Percentiles rank a stretch among this genome's conserved stretches.
Conservation (phyloP, 2,888 invertebrate genomes). For the Magallana nippona region DNA sequence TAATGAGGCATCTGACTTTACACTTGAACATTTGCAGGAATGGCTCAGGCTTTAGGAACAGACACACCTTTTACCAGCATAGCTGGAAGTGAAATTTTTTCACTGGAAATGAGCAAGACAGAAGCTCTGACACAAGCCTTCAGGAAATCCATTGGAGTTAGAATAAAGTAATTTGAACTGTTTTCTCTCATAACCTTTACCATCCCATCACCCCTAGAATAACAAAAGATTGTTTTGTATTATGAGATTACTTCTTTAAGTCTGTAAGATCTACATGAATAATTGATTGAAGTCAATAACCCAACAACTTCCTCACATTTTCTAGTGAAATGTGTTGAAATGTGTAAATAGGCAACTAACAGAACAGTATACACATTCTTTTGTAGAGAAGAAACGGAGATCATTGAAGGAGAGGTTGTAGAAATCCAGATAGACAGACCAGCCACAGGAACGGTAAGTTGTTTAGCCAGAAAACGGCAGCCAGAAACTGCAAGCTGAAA, state of each 20-base stretch:
- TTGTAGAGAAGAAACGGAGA: slow-evolving; percentile 95
- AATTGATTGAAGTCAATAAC: too few species aligned
- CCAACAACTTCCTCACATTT: too few species aligned
- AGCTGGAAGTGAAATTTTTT: slow-evolving; percentile 99
- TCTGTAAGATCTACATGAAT: too few species aligned
- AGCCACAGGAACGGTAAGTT: slow-evolving; percentile 87
- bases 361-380: background rate
- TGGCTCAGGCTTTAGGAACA: slow-evolving; percentile 93
- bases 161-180: slow-evolving; percentile 89
- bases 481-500: too few species aligned
- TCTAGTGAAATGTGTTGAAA: too few species aligned
- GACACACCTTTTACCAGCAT: slow-evolving; percentile 99
- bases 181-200: too few species aligned
- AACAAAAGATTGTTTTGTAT: too few species aligned
- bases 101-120: slow-evolving; percentile 99
- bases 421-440: slow-evolving; percentile 97
- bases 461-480: too few species aligned
- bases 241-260: too few species aligned
- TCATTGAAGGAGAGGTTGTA: slow-evolving; percentile 99
- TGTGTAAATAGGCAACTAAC: background rate
- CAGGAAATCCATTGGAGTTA: slow-evolving; percentile 94
- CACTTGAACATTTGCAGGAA: slow-evolving; percentile 71
- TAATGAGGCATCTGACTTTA: too few species aligned
- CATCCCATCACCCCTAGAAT: too few species aligned
- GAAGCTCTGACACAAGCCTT: slow-evolving; percentile 98